phyloP scores from a whole-genome alignment of 1,140 invertebrate genomes.

The Chionoecetes opilio region DNA sequence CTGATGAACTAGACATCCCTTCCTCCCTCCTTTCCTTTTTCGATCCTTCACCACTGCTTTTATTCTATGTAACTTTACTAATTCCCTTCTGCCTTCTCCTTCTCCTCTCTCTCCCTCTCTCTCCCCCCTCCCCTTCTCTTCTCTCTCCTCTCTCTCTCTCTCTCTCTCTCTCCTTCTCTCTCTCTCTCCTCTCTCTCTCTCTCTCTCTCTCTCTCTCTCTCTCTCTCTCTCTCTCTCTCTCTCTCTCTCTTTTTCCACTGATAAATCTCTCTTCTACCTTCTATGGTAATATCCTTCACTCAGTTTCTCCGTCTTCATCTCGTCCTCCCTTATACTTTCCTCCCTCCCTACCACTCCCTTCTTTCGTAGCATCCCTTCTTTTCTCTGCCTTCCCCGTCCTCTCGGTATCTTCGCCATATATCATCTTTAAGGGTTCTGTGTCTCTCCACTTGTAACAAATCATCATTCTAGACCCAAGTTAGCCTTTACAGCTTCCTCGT shows the following conservation, averaged over 20 bases:
- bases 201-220: no score
- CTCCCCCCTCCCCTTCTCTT: background rate
- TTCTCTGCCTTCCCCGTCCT: background rate
- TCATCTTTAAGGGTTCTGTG: constrained; percentile 18
- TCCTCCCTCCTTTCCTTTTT: no score
- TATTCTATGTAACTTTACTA: no score
- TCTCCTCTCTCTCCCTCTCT: background rate
- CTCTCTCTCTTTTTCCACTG: no score
- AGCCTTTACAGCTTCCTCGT: constrained; percentile 16
- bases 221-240: no score
- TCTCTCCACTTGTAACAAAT: constrained; percentile 5
- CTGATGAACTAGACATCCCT: no score
- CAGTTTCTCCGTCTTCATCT: background rate
- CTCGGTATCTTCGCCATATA: background rate
- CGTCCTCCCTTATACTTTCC: background rate
- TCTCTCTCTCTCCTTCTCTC: no score
- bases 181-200: no score
- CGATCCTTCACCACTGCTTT: no score
- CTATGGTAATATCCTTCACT: background rate
- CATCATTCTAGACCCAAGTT: constrained; percentile 18
- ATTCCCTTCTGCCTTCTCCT: background rate
- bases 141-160: no score
- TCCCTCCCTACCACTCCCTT: background rate
- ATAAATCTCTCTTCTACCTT: no score
- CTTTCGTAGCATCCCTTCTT: background rate